phyloP scores from a whole-genome alignment of 2,797 vertebrate genomes.

The Thamnophis elegans region DNA sequence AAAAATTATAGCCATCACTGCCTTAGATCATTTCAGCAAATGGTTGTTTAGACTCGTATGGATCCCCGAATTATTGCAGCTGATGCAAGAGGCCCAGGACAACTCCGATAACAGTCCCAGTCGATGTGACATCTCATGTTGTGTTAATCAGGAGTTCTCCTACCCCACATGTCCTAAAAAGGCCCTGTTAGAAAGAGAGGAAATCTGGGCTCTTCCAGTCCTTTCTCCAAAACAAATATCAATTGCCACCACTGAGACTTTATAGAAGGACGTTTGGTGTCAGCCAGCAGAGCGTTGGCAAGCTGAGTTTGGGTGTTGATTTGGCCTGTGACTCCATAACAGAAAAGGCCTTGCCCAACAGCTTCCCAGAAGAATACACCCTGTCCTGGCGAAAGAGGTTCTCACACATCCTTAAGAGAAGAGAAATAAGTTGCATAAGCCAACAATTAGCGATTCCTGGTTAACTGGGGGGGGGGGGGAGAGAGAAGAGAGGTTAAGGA shows the following conservation, averaged over 20 bases:
- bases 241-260: neutral
- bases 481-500: no score
- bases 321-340: neutral
- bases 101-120: neutral
- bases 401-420: neutral
- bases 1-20: no score
- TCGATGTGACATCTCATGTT: neutral
- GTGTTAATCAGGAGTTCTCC: neutral
- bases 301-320: neutral
- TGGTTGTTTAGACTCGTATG: neutral
- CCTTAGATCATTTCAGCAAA: no score
- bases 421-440: no score
- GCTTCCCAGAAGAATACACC: constrained; percentile 15
- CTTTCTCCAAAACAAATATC: neutral
- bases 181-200: neutral
- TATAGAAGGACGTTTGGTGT: neutral
- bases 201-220: neutral
- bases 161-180: neutral
- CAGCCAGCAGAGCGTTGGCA: neutral
- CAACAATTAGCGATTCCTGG: neutral
- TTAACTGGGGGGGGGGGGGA: no score
- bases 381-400: neutral
- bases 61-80: neutral
- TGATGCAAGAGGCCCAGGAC: neutral
- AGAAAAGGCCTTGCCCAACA: neutral